These are phyloP conservation scores for Machaerirhynchus nigripectus DNA, from an alignment of 2,113 vertebrate species.

Conservation along the genomic window DNA sequence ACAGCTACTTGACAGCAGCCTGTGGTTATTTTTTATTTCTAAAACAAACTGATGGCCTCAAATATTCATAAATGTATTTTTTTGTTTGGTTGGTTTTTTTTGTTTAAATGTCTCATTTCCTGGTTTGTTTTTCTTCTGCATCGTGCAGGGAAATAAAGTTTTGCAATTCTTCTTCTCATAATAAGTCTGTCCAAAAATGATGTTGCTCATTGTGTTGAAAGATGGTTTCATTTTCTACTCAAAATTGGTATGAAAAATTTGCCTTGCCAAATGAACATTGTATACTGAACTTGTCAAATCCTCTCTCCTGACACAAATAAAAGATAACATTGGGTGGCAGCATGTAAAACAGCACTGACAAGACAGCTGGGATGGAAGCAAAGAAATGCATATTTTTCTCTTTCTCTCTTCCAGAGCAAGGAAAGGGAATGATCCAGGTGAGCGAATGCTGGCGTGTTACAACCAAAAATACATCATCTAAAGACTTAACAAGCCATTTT, in stretches of 20 bases:
- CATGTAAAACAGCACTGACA: conserved; percentile 77
- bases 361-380: conserved; percentile 69
- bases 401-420: conserved; percentile 48
- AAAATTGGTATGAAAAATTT: conserved; percentile 74
- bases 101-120: conserved; percentile 58
- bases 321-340: conserved; percentile 74
- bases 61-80: conserved; percentile 22
- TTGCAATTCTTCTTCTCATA: conserved; percentile 58
- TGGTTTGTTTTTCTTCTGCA: background rate
- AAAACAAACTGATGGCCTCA: background rate
- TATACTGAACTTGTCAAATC: conserved; percentile 75
- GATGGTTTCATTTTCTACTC: conserved; percentile 78
- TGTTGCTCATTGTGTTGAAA: conserved; percentile 71
- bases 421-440: conserved; percentile 7
- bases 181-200: conserved; percentile 77
- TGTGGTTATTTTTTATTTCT: background rate
- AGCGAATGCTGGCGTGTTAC: background rate
- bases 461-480: conserved; percentile 34
- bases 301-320: conserved; percentile 80
- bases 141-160: conserved; percentile 47
- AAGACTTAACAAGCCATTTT: conserved; percentile 48
- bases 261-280: conserved; percentile 76
- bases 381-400: conserved; percentile 64
- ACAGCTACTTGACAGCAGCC: conserved; percentile 15
- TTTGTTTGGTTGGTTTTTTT: background rate